Percentiles rank a stretch among this genome's conserved stretches.
These are phyloP conservation scores for Lutraria rhynchaena DNA, from an alignment of 1,140 invertebrate genomes.

Conservation along the genomic window DNA sequence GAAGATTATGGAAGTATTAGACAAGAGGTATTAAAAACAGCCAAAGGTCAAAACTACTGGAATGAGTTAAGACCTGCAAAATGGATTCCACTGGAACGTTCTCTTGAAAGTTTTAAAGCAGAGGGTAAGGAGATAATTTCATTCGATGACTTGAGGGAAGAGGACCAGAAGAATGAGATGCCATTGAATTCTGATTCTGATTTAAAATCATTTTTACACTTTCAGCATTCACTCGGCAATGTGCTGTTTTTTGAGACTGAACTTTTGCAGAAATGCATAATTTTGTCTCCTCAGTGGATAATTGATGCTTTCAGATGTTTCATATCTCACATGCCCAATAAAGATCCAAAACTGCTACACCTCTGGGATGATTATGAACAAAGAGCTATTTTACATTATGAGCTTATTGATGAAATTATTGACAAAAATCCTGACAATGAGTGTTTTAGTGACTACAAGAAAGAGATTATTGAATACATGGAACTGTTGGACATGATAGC, in stretches of 20 bases:
- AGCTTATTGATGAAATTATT: slow-evolving; percentile 38
- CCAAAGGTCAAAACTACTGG: slow-evolving; percentile 26
- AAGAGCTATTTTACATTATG: slow-evolving; percentile 15
- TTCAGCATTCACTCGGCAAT: slow-evolving; percentile 38
- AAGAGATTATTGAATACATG: slow-evolving; percentile 37
- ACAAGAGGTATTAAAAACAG: background rate
- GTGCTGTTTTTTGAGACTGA: slow-evolving; percentile 26
- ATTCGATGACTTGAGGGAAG: slow-evolving; percentile 6
- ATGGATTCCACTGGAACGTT: slow-evolving; percentile 36
- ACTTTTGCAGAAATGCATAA: background rate
- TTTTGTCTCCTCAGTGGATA: slow-evolving; percentile 34
- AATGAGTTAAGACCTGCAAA: slow-evolving; percentile 17
- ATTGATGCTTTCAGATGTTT: slow-evolving; percentile 48
- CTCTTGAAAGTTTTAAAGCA: slow-evolving; percentile 8
- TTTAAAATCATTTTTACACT: slow-evolving; percentile 7
- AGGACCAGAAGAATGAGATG: background rate
- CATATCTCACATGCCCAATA: slow-evolving; percentile 20
- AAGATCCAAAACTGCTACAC: background rate
- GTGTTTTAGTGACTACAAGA: slow-evolving; percentile 12
- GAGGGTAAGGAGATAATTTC: slow-evolving; percentile 21
- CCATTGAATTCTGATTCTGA: slow-evolving; percentile 1
- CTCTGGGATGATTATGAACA: slow-evolving; percentile 26
- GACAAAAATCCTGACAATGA: slow-evolving; percentile 29
- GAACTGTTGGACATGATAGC: slow-evolving; percentile 41
- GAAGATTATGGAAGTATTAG: background rate